Percentiles rank a stretch among this genome's conserved stretches.
Evolutionary conservation across 2,888 invertebrate species (phyloP).

Genomic region (Mechanitis messenoides): DNA sequence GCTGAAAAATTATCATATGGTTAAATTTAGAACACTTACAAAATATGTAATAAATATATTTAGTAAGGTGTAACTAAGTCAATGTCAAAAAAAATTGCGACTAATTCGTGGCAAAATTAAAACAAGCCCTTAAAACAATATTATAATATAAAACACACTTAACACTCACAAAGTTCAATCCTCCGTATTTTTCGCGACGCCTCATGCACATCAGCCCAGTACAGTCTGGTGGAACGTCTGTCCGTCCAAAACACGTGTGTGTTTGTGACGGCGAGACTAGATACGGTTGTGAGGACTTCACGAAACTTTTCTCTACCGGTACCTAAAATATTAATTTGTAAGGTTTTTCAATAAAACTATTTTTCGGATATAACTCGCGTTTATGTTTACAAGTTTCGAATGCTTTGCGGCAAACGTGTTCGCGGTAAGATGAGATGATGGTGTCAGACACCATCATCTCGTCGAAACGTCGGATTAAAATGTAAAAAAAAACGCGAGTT

Average conservation of each 20-base stretch:
- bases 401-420: too few relatives aligned
- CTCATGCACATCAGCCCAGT: slow-evolving; percentile 67
- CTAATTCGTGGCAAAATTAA: too few relatives aligned
- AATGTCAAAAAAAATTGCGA: too few relatives aligned
- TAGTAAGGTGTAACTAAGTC: too few relatives aligned
- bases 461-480: too few relatives aligned
- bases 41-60: neutral
- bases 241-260: slow-evolving; percentile 83
- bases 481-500: too few relatives aligned
- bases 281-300: slow-evolving; percentile 65
- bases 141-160: neutral
- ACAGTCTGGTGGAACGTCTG: slow-evolving; percentile 72
- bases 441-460: too few relatives aligned
- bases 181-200: slow-evolving; percentile 43
- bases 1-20: slow-evolving; percentile 49
- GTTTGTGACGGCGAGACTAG: slow-evolving; percentile 78
- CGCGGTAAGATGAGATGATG: too few relatives aligned
- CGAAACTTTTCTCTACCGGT: slow-evolving; percentile 62
- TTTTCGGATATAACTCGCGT: too few relatives aligned
- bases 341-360: too few relatives aligned
- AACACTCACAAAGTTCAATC: slow-evolving; percentile 19
- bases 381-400: too few relatives aligned
- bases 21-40: neutral
- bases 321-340: slow-evolving; percentile 48
- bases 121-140: neutral